phyloP scores from a whole-genome alignment of 2,113 vertebrate genomes.

The Mustelus asterias region DNA sequence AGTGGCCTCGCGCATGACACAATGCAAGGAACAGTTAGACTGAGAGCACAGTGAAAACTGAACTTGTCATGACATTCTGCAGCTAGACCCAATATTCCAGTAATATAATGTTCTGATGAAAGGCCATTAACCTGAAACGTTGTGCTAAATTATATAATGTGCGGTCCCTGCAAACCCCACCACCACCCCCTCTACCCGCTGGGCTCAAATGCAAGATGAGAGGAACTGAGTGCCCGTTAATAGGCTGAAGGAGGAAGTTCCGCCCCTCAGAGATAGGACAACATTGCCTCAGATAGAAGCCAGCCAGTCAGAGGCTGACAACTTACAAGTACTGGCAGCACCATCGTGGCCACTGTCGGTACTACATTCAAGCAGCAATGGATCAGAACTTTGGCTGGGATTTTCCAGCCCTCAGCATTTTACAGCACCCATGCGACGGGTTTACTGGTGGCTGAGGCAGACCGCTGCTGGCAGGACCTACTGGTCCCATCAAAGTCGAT shows the following conservation, averaged over 20 bases:
- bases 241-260: neutral
- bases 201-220: neutral
- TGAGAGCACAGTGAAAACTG: neutral
- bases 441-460: too few species aligned
- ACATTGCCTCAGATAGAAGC: neutral
- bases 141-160: neutral
- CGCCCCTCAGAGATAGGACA: neutral
- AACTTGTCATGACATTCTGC: neutral
- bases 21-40: neutral
- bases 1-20: neutral
- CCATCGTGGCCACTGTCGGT: neutral
- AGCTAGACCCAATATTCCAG: neutral
- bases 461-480: too few species aligned
- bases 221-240: neutral
- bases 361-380: neutral
- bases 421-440: too few species aligned
- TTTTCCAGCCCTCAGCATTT: too few species aligned
- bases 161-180: neutral
- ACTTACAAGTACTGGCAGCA: too few species aligned
- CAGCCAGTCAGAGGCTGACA: neutral
- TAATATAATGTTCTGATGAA: neutral
- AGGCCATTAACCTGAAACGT: neutral
- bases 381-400: neutral
- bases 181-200: too few species aligned
- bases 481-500: too few species aligned